phyloP scores from a whole-genome alignment of 2,888 invertebrate species.

The Ashinkailepas kermadecensis region DNA sequence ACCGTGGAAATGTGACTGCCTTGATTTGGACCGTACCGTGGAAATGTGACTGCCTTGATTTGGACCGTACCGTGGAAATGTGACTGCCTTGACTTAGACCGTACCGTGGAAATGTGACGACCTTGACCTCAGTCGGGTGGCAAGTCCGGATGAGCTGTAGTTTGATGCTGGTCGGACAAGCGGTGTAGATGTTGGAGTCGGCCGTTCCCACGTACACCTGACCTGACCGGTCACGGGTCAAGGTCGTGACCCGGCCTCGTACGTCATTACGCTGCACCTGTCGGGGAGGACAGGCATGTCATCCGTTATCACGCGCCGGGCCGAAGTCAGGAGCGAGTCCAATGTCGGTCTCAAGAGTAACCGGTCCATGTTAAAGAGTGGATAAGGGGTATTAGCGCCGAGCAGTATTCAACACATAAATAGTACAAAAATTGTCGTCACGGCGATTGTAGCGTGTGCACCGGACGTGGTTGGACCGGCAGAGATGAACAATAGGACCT shows the following conservation, averaged over 20 bases:
- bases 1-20: conserved; percentile 11
- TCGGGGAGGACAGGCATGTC: neutral
- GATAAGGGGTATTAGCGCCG: neutral
- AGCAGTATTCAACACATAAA: neutral
- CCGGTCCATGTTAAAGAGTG: too few species aligned
- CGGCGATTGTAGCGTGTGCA: too few species aligned
- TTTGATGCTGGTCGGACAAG: conserved; percentile 59
- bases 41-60: neutral
- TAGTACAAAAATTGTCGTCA: neutral
- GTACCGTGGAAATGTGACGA: conserved; percentile 74
- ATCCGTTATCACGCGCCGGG: neutral
- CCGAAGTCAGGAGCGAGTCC: too few species aligned
- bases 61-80: conserved; percentile 48
- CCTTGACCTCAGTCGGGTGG: conserved; percentile 69
- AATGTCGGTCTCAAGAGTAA: too few species aligned
- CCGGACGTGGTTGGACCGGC: too few species aligned
- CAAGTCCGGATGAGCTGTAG: conserved; percentile 68
- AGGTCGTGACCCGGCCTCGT: conserved; percentile 57
- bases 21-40: neutral
- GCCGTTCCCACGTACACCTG: conserved; percentile 66
- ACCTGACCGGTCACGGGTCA: conserved; percentile 56
- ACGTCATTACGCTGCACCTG: conserved; percentile 30
- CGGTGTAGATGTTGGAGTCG: conserved; percentile 69
- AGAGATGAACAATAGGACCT: too few species aligned
- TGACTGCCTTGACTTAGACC: conserved; percentile 33